phyloP scores from a whole-genome alignment of 2,888 invertebrate species.

The Volucella inanis region DNA sequence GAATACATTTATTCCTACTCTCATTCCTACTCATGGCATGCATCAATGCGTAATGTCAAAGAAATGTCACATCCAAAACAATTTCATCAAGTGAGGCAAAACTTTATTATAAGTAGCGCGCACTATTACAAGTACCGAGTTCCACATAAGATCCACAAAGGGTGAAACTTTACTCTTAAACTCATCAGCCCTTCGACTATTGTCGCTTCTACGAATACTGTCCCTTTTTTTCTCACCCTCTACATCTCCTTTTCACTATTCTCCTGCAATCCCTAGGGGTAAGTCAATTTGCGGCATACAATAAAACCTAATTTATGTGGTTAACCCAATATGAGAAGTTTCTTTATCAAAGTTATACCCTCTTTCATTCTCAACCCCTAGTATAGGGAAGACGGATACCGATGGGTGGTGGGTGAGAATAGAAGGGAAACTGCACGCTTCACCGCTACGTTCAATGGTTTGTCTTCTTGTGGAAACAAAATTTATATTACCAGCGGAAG shows the following conservation, averaged over 20 bases:
- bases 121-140: constrained; percentile 10
- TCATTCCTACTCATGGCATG: background rate
- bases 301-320: constrained; percentile 71
- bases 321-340: constrained; percentile 73
- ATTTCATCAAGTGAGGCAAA: constrained; percentile 62
- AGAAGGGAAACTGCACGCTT: background rate
- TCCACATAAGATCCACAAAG: constrained; percentile 34
- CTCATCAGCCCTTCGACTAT: constrained; percentile 10
- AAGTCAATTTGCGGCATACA: constrained; percentile 71
- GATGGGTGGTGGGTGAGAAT: constrained; percentile 21
- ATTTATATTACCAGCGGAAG: constrained; percentile 60
- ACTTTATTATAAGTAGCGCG: constrained; percentile 31
- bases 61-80: constrained; percentile 62
- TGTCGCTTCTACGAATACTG: constrained; percentile 34
- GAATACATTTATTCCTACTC: too few species aligned
- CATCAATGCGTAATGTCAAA: constrained; percentile 35
- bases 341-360: constrained; percentile 59
- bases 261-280: constrained; percentile 21
- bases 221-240: constrained; percentile 9
- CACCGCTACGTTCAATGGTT: background rate
- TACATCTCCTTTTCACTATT: background rate
- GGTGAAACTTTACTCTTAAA: background rate
- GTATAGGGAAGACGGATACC: background rate
- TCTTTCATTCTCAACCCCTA: background rate
- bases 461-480: constrained; percentile 33